phyloP scores from a whole-genome alignment of 2,888 invertebrate genomes.

The Elysia crispata region DNA sequence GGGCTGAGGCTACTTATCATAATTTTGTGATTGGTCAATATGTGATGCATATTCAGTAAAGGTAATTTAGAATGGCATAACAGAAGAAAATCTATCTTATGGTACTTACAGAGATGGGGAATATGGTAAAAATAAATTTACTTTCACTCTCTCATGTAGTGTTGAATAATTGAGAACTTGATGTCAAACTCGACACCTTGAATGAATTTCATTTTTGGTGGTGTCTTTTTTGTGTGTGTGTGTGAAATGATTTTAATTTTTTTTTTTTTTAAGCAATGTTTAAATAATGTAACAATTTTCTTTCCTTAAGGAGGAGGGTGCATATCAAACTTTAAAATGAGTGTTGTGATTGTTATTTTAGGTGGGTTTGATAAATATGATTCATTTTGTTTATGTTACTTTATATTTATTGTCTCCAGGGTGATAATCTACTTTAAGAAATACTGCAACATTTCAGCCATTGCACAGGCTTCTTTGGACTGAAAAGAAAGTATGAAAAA shows the following conservation, averaged over 20 bases:
- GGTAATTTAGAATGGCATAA: no score
- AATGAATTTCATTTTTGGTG: background rate
- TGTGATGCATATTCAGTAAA: no score
- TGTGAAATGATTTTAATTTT: background rate
- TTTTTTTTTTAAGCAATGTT: background rate
- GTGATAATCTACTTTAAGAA: conserved; percentile 66
- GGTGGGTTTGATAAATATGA: no score
- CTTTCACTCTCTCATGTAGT: no score
- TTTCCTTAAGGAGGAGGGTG: background rate
- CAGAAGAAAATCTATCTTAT: no score
- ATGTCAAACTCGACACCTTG: background rate
- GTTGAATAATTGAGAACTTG: no score
- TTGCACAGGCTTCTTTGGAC: conserved; percentile 54
- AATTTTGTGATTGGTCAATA: no score
- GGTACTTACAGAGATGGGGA: no score
- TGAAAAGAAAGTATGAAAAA: conserved; percentile 26
- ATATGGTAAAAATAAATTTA: no score
- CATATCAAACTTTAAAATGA: no score
- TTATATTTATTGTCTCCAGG: conserved; percentile 51
- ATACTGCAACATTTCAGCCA: conserved; percentile 60
- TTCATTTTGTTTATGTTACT: background rate
- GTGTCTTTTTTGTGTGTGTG: background rate
- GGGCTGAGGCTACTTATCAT: no score
- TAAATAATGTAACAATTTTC: background rate
- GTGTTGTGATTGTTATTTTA: no score